Evolutionary conservation across 1,140 invertebrate species (phyloP), one percentile per base, ranked within the genome.

Genomic region (Megalonaias nervosa): DNA sequence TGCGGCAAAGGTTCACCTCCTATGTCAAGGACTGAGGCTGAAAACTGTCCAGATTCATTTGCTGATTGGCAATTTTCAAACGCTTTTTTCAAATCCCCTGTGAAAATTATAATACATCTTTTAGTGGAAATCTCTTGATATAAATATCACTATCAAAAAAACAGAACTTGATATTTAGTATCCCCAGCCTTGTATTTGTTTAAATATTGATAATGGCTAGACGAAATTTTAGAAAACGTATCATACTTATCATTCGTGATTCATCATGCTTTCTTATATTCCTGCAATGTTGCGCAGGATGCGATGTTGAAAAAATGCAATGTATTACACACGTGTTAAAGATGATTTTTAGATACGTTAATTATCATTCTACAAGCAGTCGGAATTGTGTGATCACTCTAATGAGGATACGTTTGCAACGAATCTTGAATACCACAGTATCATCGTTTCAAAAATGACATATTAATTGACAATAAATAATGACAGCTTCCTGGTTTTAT

Each of bases 71-170:
- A 70, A 15, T 31, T 79, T 16, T 75, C 74, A 9, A 78, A 78
- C 31, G 17, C 85, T 48, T 31, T 87, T 17, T 23, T 83, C 68
- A 74, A 71, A 94, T 71, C 96, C 96, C 48, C 82, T 19, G 83
- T 84, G 0, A 93, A 91, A 81, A 72, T 84, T 0, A 59, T 96
- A 9, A 94, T 98, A 14, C 93, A 98, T 4, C 38, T 97, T 0
- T 90, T 95, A 16, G 99, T 98, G 93, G 93, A 1, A 95, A 97
- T 3, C 96, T 97, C 2, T 93, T 96, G 60, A 98, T 96, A 90
- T 97, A 97, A 1, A 93, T 97, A 0, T 67, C 95, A 94, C 0
- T 94, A 76, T 94, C 98, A 56, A 81, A 88, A 88, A 97, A 98
- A 92, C 98, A 9, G 96, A 98, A 85, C 92, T 92, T 23, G 88